phyloP scores from a whole-genome alignment of 2,113 vertebrate species.

The Coracopsis vasa region DNA sequence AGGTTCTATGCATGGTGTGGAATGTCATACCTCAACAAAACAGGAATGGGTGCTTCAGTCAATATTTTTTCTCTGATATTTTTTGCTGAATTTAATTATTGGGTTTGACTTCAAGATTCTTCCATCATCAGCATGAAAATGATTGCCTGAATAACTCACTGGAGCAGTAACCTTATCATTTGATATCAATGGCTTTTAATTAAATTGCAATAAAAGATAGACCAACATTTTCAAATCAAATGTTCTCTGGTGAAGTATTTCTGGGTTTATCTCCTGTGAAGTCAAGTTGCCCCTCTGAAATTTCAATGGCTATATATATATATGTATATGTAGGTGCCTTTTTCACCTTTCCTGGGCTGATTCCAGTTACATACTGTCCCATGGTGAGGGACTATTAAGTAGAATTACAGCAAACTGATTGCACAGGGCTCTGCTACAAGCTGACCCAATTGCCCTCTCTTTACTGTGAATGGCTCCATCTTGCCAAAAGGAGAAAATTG shows the following conservation, averaged over 20 bases:
- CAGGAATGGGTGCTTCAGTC: neutral
- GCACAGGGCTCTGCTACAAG: neutral
- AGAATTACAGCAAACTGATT: neutral
- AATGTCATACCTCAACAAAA: neutral
- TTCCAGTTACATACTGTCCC: neutral
- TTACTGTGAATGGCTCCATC: neutral
- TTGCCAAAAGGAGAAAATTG: neutral
- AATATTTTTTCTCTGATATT: neutral
- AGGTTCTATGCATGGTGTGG: neutral
- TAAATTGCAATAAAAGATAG: conserved; percentile 23
- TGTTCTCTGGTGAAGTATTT: neutral
- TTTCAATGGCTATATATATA: too few species aligned
- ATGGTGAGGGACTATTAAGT: neutral
- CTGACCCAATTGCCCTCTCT: neutral
- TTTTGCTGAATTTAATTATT: neutral
- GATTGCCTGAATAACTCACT: neutral
- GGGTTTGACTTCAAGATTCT: neutral
- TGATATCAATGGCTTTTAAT: neutral
- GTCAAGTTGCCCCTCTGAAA: neutral
- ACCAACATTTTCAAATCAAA: neutral
- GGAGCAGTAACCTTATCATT: neutral
- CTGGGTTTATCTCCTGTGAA: neutral
- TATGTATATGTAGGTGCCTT: neutral
- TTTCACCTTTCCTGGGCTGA: neutral
- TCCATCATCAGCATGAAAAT: conserved; percentile 9